Base-by-base conservation (phyloP, 2,113 vertebrate genomes). In the Hydrolagus affinis region DNA sequence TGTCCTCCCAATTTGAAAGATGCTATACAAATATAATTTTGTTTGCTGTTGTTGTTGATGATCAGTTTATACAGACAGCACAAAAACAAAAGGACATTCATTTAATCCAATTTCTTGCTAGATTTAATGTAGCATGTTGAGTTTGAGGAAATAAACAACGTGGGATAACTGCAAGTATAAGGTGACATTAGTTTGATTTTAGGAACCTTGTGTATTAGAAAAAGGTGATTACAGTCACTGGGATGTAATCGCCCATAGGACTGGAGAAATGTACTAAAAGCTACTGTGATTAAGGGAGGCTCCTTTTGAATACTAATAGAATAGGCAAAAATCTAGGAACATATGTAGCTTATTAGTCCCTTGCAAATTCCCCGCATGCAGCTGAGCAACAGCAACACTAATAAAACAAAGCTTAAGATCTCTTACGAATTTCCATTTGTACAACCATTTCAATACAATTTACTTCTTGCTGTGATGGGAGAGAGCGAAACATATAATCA, bases 261-360 rank as follows among this genome's bases (percentile, higher is more conserved):
- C 60, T 66, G 32, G 62, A 83, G 59, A 83, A 83, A 66, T 83
- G 60, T 83, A 25, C 78, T 83, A 60, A 66, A 68, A 83, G 62
- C 78, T 62, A 83, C 25, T 83, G 78, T 83, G 78, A 66, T 83
- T 83, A 83, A 32, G 78, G 60, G 78, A 83, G 78, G 62, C 78
- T 83, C 14, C 78, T 83, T 83, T 25, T 83, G 78, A 83, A 83
- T 83, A 83, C 78, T 83, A 83, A 83, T 83, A 32, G 78, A 83
- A 83, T 23, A 32, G 78, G 32, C 78, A 66, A 30, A 68, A 83
- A 28, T 44, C 64, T 21, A 66, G 78, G 78, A 83, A 19, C 62
- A 66, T 64, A 68, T 66, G 60, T 83, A 30, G 15, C 28, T 66
- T 83, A 83, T 83, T 83, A 66, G 60, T 83, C 78, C 25, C 62